A percentile compares a stretch with the other conserved stretches of the same genome.
Conservation (phyloP, 2,113 vertebrate genomes). For the Carollia perspicillata region DNA sequence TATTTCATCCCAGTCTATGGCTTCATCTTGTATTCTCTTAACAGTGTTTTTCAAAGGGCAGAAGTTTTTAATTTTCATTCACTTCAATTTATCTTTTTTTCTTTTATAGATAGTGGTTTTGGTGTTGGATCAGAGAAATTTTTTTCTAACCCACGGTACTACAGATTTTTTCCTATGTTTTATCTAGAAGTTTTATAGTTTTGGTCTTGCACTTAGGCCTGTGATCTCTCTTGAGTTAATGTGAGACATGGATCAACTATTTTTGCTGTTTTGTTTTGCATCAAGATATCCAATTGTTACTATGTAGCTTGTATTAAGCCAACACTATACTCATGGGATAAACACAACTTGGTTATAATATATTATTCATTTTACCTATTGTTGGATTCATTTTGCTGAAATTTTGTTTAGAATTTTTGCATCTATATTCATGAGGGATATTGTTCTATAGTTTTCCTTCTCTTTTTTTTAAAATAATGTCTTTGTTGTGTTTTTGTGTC, state of each 20-base stretch:
- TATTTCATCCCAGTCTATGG: neutral
- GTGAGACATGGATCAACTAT: neutral
- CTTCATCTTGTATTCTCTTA: neutral
- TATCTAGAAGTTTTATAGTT: neutral
- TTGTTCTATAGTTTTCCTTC: neutral
- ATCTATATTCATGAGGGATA: neutral
- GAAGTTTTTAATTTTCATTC: neutral
- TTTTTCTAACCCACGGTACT: neutral
- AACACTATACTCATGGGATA: neutral
- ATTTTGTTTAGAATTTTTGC: slow-evolving; percentile 4
- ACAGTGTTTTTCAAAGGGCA: neutral
- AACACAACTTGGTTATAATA: neutral
- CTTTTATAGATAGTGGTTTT: neutral
- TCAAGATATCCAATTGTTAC: neutral
- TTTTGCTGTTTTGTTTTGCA: neutral
- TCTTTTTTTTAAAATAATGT: neutral
- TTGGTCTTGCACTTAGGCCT: neutral
- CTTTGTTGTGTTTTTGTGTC: neutral
- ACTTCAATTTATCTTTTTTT: neutral
- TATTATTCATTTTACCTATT: neutral
- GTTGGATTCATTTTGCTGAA: neutral
- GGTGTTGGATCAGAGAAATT: neutral
- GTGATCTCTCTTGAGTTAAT: neutral
- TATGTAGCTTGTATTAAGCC: neutral
- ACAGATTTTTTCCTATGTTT: neutral